phyloP scores from a whole-genome alignment of 2,888 invertebrate genomes.

The Cyaniris semiargus region DNA sequence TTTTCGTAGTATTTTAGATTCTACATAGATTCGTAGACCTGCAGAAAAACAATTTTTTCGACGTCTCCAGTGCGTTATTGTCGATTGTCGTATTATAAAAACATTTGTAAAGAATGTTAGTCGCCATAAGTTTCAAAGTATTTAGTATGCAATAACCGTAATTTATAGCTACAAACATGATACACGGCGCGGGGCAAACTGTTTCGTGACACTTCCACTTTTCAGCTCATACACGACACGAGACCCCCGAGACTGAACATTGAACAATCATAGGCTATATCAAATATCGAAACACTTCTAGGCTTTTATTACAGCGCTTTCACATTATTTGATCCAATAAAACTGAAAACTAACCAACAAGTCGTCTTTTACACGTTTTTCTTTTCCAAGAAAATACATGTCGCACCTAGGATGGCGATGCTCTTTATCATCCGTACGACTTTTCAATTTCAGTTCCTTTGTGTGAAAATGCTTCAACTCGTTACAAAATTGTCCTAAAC shows the following conservation, averaged over 20 bases:
- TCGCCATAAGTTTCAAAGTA: conserved; percentile 8
- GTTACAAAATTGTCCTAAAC: neutral
- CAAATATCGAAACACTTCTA: neutral
- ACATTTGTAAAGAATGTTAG: conserved; percentile 8
- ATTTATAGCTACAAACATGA: conserved; percentile 4
- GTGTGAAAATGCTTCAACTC: neutral
- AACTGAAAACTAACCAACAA: neutral
- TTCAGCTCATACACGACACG: neutral
- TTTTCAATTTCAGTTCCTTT: too few species aligned
- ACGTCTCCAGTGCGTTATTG: neutral
- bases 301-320: neutral
- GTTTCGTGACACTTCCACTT: conserved; percentile 16
- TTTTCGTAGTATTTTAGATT: too few species aligned
- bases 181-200: neutral
- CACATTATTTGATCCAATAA: neutral
- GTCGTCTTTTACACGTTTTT: neutral
- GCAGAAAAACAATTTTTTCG: neutral
- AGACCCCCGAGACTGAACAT: neutral
- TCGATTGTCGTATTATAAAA: neutral
- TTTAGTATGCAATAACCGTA: conserved; percentile 10
- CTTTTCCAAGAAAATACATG: neutral
- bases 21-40: too few species aligned
- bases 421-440: too few species aligned
- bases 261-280: neutral
- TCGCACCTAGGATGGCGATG: too few species aligned